A percentile compares a stretch with the other conserved stretches of the same genome.
Evolutionary conservation across 53 echinoderm and acorn worm genomes (phyloP).

Genomic region (Henricia sp.): DNA sequence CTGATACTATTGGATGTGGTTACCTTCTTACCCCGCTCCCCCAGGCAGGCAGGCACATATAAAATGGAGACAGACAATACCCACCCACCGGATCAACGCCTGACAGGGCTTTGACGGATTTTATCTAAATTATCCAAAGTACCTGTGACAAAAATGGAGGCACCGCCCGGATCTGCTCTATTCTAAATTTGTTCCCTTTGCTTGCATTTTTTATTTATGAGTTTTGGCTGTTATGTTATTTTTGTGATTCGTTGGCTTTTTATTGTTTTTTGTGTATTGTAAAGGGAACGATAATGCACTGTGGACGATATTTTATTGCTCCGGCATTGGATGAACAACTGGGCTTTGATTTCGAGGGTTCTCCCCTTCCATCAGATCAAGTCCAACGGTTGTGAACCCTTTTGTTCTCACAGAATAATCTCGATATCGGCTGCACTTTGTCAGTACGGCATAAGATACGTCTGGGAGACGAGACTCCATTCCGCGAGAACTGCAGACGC

Average conservation of each 20-base stretch:
- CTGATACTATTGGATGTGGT: no score
- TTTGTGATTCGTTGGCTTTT: no score
- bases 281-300: neutral
- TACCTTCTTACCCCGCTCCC: no score
- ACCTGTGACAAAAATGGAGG: neutral
- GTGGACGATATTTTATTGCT: neutral
- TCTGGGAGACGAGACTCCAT: slow-evolving; percentile 60
- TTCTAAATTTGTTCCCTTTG: no score
- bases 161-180: no score
- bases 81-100: neutral
- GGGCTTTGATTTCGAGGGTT: neutral
- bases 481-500: slow-evolving; percentile 52
- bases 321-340: neutral
- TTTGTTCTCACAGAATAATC: slow-evolving; percentile 59
- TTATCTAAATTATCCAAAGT: no score
- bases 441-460: slow-evolving; percentile 52
- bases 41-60: no score
- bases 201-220: no score
- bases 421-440: slow-evolving; percentile 62
- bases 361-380: neutral
- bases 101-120: neutral
- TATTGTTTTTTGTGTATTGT: no score
- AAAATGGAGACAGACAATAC: no score
- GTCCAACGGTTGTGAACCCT: neutral
- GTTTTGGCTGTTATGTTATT: no score